Conservation (phyloP, 2,888 invertebrate genomes). For the Ceramica pisi region DNA sequence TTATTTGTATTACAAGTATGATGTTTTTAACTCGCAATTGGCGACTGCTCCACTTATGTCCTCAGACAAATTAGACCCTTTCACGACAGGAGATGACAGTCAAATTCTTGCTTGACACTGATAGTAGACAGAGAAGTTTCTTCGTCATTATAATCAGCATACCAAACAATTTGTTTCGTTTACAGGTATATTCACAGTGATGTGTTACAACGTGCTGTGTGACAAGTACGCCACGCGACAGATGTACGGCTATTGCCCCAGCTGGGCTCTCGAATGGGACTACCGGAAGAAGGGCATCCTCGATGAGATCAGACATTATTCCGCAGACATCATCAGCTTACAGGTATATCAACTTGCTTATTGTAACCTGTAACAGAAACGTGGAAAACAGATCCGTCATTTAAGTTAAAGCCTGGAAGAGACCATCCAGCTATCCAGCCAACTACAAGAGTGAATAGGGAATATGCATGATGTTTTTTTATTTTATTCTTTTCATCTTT, state of each 20-base stretch:
- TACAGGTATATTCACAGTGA: conserved; percentile 98
- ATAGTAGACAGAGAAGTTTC: background rate
- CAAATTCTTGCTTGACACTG: background rate
- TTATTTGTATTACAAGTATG: conserved; percentile 19
- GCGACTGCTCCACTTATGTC: conserved; percentile 12
- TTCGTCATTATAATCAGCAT: background rate
- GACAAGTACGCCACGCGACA: conserved; percentile 99
- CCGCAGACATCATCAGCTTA: conserved; percentile 98
- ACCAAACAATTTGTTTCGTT: conserved; percentile 16
- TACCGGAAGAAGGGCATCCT: conserved; percentile 99
- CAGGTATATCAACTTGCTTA: conserved; percentile 73
- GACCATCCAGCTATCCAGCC: no score
- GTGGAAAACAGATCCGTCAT: no score
- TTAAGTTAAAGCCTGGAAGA: no score
- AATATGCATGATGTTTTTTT: no score
- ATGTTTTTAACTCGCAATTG: conserved; percentile 24
- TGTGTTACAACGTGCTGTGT: conserved; percentile 99
- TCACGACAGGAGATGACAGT: background rate
- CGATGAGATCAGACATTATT: conserved; percentile 98
- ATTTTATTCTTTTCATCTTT: no score
- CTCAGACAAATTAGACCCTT: conserved; percentile 6
- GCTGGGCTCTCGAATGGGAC: conserved; percentile 99
- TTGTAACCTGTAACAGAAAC: no score
- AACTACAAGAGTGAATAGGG: no score
- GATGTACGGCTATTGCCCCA: conserved; percentile 99